Base-by-base conservation (phyloP, 2,797 vertebrate species). In the Bradypodion pumilum region DNA sequence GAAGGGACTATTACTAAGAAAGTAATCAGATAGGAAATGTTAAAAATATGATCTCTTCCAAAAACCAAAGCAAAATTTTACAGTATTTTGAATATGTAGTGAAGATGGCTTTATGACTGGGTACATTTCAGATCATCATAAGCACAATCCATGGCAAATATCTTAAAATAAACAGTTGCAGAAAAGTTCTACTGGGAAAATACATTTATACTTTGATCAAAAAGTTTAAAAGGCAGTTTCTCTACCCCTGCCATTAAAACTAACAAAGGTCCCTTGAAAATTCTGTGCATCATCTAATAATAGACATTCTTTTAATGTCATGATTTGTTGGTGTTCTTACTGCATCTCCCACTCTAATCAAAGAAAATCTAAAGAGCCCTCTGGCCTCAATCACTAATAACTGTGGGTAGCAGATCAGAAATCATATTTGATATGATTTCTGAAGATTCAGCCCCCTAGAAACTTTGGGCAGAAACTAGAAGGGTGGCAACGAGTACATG, bases 161-260 rank as follows among this genome's bases (percentile, higher is more conserved):
- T 15, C 62, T 75, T 75, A 75, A 68, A 80, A 75, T 29, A 25
- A 27, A 23, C 23, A n/a, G 16, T 37, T 74, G n/a, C 68, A 73
- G n/a, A 65, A 60, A 84, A 3, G 59, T 75, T 46, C 60, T 63
- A 23, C 37, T 63, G 44, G 62, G 49, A 68, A 68, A 21, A 37
- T 65, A 80, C 42, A 79, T 44, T 63, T 46, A 52, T 13, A n/a
- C 16, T 80, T 76, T 62, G 37, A 60, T 75, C 40, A 56, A 85
- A 49, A 59, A 15, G 49, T 44, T 66, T 80, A 66, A 76, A 76
- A 62, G 46, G 60, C 60, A 73, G 44, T 25, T 4, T 74, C n/a
- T 37, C n/a, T 29, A 32, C 21, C n/a, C 40, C n/a, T 69, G 62
- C 32, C 49, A 76, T 85, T 76, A 76, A 46, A 42, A 49, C 9